These are phyloP conservation scores for Otis tarda DNA, from an alignment of 2,113 vertebrate genomes.

Conservation along the genomic window DNA sequence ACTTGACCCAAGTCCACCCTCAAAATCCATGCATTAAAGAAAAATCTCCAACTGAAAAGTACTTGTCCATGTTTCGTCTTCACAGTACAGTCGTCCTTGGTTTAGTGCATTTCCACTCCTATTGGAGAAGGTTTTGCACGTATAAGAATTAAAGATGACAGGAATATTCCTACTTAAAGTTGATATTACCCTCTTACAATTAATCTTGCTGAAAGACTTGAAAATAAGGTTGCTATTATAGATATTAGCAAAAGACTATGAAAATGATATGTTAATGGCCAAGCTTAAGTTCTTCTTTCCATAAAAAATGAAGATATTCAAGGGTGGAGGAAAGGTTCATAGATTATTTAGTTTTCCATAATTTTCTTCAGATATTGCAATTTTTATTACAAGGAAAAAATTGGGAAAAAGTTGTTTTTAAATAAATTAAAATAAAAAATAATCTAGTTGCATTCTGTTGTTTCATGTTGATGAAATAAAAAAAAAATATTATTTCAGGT, in stretches of 20 bases:
- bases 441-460: neutral
- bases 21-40: neutral
- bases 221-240: neutral
- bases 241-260: neutral
- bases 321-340: neutral
- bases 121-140: neutral
- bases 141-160: neutral
- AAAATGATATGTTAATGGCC: neutral
- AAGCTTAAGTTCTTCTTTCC: neutral
- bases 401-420: accelerated
- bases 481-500: neutral
- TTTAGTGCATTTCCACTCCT: neutral
- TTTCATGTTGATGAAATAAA: neutral
- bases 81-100: neutral
- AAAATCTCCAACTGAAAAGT: neutral
- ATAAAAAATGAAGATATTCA: neutral
- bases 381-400: neutral
- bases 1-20: neutral
- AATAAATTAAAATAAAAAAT: neutral
- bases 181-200: neutral
- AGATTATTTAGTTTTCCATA: neutral
- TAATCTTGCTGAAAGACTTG: neutral
- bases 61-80: neutral
- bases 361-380: neutral
- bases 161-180: neutral